These are phyloP conservation scores for Caradrina kadenii DNA, from an alignment of 2,888 invertebrate genomes.

Conservation along the genomic window DNA sequence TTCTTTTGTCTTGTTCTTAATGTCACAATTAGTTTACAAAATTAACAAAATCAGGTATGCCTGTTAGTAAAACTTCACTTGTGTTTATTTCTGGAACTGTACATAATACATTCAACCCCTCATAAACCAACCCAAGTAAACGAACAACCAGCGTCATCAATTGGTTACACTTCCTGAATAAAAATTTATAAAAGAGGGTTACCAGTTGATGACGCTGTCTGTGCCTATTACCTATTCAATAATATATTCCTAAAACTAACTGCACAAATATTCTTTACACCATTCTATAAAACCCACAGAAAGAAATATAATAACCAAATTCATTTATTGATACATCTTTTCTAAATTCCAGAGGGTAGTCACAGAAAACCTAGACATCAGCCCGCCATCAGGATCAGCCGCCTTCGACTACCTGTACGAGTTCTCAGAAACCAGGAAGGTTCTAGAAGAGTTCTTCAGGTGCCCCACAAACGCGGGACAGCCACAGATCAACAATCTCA, in stretches of 20 bases:
- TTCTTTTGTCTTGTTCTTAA: not conserved
- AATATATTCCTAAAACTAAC: too few species aligned
- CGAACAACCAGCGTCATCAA: too few species aligned
- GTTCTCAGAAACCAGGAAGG: constrained; percentile 97
- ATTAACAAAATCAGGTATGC: too few species aligned
- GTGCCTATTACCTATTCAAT: too few species aligned
- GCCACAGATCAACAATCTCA: constrained; percentile 69
- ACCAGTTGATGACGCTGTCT: too few species aligned
- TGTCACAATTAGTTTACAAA: not conserved
- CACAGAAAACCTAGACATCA: constrained; percentile 85
- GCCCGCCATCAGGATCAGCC: constrained; percentile 86
- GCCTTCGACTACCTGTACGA: constrained; percentile 97
- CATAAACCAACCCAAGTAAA: too few species aligned
- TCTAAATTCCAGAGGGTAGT: constrained; percentile 83
- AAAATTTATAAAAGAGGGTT: too few species aligned
- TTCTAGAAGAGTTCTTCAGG: constrained; percentile 97
- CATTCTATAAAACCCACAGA: not conserved
- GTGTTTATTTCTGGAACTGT: too few species aligned
- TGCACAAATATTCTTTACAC: too few species aligned
- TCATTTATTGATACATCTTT: not conserved
- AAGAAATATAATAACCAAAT: not conserved
- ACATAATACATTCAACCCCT: too few species aligned
- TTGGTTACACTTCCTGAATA: too few species aligned
- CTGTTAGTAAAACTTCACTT: too few species aligned
- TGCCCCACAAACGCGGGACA: constrained; percentile 91